Conservation (phyloP, 2,797 vertebrate genomes). For the Sandelia bainsii region DNA sequence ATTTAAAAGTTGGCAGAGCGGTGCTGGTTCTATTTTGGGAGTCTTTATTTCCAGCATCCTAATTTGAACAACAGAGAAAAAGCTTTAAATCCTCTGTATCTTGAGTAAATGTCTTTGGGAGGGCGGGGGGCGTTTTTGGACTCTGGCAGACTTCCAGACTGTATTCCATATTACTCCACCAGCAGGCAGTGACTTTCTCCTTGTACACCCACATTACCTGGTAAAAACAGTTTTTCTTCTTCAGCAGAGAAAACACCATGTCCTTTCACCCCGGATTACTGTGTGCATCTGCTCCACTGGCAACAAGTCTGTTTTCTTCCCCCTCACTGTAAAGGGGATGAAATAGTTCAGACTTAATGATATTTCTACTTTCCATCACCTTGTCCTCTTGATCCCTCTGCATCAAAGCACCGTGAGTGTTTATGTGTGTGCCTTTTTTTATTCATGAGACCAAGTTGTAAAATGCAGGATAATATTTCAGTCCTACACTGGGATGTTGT, state of each 20-base stretch:
- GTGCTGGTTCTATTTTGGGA: conserved; percentile 61
- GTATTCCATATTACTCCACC: conserved; percentile 66
- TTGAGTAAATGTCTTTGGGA: conserved; percentile 68
- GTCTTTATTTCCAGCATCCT: conserved; percentile 68
- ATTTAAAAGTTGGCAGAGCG: conserved; percentile 59
- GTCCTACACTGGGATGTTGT: conserved; percentile 55
- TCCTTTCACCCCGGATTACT: conserved; percentile 78
- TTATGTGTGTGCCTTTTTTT: conserved; percentile 39
- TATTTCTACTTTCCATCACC: conserved; percentile 72
- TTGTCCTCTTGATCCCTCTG: conserved; percentile 57
- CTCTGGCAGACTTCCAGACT: conserved; percentile 71
- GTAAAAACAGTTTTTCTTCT: conserved; percentile 77
- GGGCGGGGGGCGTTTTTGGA: conserved; percentile 48
- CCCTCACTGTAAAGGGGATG: conserved; percentile 53
- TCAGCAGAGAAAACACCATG: conserved; percentile 71
- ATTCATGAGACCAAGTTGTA: conserved; percentile 68
- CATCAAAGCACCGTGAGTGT: conserved; percentile 59
- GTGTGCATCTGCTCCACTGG: conserved; percentile 75
- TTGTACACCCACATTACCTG: conserved; percentile 79
- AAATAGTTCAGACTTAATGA: conserved; percentile 74
- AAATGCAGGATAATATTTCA: conserved; percentile 64
- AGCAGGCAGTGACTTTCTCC: conserved; percentile 67
- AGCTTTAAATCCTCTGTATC: conserved; percentile 74
- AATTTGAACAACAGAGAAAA: conserved; percentile 65
- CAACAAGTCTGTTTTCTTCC: conserved; percentile 69